Base-by-base conservation (phyloP, 2,797 vertebrate species). In the Epinephelus coioides region DNA sequence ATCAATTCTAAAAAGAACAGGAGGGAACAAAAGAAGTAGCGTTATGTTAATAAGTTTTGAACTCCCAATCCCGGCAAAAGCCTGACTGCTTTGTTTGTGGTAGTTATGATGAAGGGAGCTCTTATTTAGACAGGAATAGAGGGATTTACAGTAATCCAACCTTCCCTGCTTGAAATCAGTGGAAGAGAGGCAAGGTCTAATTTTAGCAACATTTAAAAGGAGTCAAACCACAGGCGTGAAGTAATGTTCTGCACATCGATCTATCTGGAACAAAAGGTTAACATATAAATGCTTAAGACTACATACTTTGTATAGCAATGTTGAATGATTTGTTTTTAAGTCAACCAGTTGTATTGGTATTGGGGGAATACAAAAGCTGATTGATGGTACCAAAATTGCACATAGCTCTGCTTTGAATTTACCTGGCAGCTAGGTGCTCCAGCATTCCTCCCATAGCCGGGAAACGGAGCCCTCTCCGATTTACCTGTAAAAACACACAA, bases 371-470 rank as follows among this genome's bases (percentile, higher is more conserved):
- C 10, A 59, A 15, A 3, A 53, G 15, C 18, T 57, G 7, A 73
- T 65, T 34, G 43, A 54, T n/a, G 1, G 15, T 15, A 51, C 19
- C 1, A 17, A 27, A 65, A 38, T 19, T 59, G 19, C 7, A 46
- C 21, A n/a, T 13, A 25, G 2, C 2, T 64, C 15, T 59, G 10
- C 51, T 56, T 53, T 43, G 34, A 73, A 95, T 95, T 96, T 95
- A 99, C 98, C 91, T 98, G 97, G 90, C 97, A 96, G 87, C 96
- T 96, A 74, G 98, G 94, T 81, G 97, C 95, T 69, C 93, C 96
- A 8, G 97, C 90, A 56, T 98, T 97, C 93, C 97, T 96, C 56
- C 95, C 97, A 85, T 96, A 98, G 61, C 96, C 86, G 69, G 92
- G 54, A 92, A 95, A 95, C 0, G 91, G 80, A 75, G 89, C 50